Evolutionary conservation across 2,113 vertebrate genomes (phyloP).

Genomic region (Chlorocebus sabaeus): DNA sequence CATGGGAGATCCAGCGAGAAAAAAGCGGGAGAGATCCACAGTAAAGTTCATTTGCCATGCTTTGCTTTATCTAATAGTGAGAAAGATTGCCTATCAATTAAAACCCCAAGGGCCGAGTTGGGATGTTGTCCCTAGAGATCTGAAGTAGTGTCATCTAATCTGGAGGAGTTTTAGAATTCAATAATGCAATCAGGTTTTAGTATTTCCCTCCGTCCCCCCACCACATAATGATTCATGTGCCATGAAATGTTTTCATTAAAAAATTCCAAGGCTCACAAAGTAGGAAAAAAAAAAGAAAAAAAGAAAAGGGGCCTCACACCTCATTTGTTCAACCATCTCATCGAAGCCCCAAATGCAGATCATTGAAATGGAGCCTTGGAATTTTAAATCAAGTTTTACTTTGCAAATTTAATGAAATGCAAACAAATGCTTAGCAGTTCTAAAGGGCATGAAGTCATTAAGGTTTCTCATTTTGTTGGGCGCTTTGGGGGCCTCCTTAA

Average conservation of each 20-base stretch:
- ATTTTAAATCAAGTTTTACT: conserved; percentile 70
- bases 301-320: conserved; percentile 62
- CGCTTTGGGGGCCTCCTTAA: conserved; percentile 57
- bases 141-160: conserved; percentile 16
- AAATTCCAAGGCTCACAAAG: conserved; percentile 68
- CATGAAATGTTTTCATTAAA: conserved; percentile 80
- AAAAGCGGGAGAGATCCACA: neutral
- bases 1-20: neutral
- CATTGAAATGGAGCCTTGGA: conserved; percentile 57
- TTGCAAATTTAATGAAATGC: conserved; percentile 73
- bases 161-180: conserved; percentile 62
- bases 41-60: neutral
- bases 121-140: neutral
- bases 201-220: neutral
- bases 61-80: neutral
- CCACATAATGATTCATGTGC: conserved; percentile 64
- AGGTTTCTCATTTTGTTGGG: conserved; percentile 70
- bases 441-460: conserved; percentile 68
- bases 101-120: neutral
- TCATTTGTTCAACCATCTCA: conserved; percentile 71
- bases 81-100: neutral
- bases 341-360: conserved; percentile 57
- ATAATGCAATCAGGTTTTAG: conserved; percentile 69
- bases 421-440: conserved; percentile 72
- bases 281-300: conserved; percentile 15